Conservation (phyloP, 2,797 vertebrate species). For the Cynodonichthys magdalenae region DNA sequence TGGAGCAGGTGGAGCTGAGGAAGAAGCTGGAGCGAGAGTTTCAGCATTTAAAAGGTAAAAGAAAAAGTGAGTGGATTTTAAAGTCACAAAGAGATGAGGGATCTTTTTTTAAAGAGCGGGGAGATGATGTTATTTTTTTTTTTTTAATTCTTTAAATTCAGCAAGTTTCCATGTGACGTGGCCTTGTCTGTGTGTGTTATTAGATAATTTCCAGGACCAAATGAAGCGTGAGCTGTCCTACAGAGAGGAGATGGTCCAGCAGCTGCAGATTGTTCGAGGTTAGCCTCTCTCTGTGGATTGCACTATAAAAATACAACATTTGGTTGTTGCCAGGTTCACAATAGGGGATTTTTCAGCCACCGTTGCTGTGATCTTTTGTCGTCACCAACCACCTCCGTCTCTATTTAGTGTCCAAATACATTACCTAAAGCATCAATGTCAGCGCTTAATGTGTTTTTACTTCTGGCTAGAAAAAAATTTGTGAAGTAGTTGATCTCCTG, state of each 20-base stretch:
- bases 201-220: slow-evolving; percentile 99
- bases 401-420: too few relatives aligned
- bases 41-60: slow-evolving; percentile 96
- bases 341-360: too few relatives aligned
- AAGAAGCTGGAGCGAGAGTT: slow-evolving; percentile 98
- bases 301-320: background rate
- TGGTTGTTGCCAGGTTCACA: too few relatives aligned
- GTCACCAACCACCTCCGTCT: too few relatives aligned
- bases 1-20: slow-evolving; percentile 96
- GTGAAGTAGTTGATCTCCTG: too few relatives aligned
- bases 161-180: slow-evolving; percentile 51
- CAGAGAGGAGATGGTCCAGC: slow-evolving; percentile 98
- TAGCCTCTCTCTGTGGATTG: slow-evolving; percentile 51
- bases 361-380: too few relatives aligned
- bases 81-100: too few relatives aligned
- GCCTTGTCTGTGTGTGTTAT: slow-evolving; percentile 65
- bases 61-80: slow-evolving; percentile 3
- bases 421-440: too few relatives aligned
- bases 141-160: background rate
- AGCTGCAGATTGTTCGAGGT: slow-evolving; percentile 98
- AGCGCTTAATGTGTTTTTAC: too few relatives aligned
- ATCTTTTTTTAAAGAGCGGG: background rate
- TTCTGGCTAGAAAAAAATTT: too few relatives aligned
- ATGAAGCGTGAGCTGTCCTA: slow-evolving; percentile 99
- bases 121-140: too few relatives aligned